Conservation (phyloP, 2,888 invertebrate species). For the Chrysina gloriosa region DNA sequence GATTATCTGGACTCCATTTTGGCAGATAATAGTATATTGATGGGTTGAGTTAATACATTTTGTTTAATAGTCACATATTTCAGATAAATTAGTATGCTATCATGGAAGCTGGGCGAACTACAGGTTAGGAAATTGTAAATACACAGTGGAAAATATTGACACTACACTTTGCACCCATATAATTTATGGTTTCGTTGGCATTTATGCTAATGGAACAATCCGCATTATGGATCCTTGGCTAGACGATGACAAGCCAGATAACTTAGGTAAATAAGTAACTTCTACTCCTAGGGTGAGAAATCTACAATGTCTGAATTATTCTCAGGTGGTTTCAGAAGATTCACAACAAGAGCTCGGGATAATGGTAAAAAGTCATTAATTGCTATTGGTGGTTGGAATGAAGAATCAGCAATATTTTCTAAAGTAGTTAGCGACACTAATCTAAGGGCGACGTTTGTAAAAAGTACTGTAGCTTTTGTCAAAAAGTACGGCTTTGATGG, state of each 20-base stretch:
- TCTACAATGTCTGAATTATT: not conserved
- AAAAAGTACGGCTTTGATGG: conserved; percentile 74
- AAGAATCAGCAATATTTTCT: conserved; percentile 62
- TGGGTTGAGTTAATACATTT: too few relatives aligned
- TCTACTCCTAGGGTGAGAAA: too few relatives aligned
- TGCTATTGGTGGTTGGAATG: conserved; percentile 77
- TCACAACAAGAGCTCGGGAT: conserved; percentile 69
- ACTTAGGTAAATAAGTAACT: not conserved
- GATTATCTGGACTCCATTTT: too few relatives aligned
- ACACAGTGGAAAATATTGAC: conserved; percentile 74
- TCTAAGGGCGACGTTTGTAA: conserved; percentile 68
- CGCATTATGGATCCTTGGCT: conserved; percentile 71
- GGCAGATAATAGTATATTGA: too few relatives aligned
- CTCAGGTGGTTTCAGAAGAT: conserved; percentile 67
- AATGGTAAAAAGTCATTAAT: conserved; percentile 69
- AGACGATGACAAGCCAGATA: conserved; percentile 61
- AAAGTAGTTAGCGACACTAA: conserved; percentile 65
- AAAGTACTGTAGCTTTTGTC: conserved; percentile 69
- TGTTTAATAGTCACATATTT: not conserved
- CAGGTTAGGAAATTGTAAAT: conserved; percentile 73
- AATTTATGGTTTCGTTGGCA: conserved; percentile 79
- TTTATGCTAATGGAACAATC: conserved; percentile 68
- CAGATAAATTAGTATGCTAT: conserved; percentile 79
- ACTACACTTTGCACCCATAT: conserved; percentile 79
- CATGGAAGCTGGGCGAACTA: conserved; percentile 83